Percentiles rank a stretch among this genome's conserved stretches.
Conservation (phyloP, 2,888 invertebrate genomes). For the Sinhomidia bicolor region DNA sequence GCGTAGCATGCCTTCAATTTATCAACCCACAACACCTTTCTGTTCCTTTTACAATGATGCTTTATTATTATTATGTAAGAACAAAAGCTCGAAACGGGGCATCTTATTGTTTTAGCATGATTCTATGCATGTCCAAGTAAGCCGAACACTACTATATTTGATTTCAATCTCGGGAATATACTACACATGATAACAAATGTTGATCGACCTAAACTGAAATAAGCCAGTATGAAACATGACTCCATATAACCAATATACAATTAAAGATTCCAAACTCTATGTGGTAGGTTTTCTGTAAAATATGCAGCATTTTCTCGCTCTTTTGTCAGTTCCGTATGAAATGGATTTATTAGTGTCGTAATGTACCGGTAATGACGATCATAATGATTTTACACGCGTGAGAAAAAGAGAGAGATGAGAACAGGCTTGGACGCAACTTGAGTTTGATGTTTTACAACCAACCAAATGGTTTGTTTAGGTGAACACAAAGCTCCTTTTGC, state of each 20-base stretch:
- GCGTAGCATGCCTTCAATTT: neutral
- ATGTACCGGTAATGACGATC: neutral
- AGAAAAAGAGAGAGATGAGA: slow-evolving; percentile 38
- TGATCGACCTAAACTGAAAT: too few relatives aligned
- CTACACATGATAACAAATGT: too few relatives aligned
- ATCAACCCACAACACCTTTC: neutral
- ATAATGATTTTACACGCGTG: neutral
- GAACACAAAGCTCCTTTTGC: neutral
- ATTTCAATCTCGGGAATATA: too few relatives aligned
- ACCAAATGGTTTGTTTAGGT: neutral
- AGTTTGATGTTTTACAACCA: neutral
- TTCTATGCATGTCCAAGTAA: too few relatives aligned
- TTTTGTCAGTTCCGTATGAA: too few relatives aligned
- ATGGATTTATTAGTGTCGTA: too few relatives aligned
- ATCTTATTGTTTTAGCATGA: neutral
- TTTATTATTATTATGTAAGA: neutral
- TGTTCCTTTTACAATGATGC: neutral
- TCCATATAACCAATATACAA: too few relatives aligned
- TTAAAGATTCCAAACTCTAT: too few relatives aligned
- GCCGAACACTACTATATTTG: too few relatives aligned
- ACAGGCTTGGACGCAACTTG: neutral
- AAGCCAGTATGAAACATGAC: too few relatives aligned
- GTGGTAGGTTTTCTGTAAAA: too few relatives aligned
- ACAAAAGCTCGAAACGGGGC: neutral
- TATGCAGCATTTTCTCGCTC: too few relatives aligned